Conservation (phyloP, 2,797 vertebrate genomes). For the Gymnopithys bicolor region DNA sequence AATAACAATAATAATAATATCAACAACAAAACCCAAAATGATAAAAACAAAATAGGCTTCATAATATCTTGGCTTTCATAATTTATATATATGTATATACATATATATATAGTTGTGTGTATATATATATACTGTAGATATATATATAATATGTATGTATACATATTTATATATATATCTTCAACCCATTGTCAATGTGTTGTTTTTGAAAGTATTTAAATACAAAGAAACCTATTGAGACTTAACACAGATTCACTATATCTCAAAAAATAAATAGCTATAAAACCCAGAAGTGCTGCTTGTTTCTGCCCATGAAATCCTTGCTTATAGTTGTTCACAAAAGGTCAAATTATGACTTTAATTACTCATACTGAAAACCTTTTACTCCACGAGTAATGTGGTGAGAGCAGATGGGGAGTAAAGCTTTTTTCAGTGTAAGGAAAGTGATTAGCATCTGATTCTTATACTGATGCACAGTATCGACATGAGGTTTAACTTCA, state of each 20-base stretch:
- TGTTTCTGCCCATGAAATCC: conserved; percentile 72
- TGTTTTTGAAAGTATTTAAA: conserved; percentile 80
- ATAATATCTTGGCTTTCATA: conserved; percentile 81
- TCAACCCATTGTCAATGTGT: conserved; percentile 75
- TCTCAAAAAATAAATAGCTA: conserved; percentile 83
- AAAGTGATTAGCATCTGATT: conserved; percentile 39
- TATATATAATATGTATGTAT: conserved; percentile 56
- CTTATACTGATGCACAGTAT: conserved; percentile 58
- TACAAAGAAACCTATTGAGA: conserved; percentile 74
- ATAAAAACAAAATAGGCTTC: conserved; percentile 80
- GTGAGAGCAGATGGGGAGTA: conserved; percentile 12
- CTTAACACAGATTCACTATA: conserved; percentile 78
- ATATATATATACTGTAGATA: conserved; percentile 53
- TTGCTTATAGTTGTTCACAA: conserved; percentile 62
- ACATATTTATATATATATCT: conserved; percentile 71
- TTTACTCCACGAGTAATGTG: conserved; percentile 38
- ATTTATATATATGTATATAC: conserved; percentile 76
- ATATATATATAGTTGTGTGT: conserved; percentile 62
- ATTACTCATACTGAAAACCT: conserved; percentile 18
- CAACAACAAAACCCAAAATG: conserved; percentile 78
- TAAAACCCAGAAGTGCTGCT: conserved; percentile 76
- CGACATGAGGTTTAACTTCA: conserved; percentile 68
- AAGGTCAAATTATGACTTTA: neutral
- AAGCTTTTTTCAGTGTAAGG: conserved; percentile 25
- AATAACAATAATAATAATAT: conserved; percentile 76